Conservation (phyloP, 2,888 invertebrate species). For the Trachelus iudaicus region DNA sequence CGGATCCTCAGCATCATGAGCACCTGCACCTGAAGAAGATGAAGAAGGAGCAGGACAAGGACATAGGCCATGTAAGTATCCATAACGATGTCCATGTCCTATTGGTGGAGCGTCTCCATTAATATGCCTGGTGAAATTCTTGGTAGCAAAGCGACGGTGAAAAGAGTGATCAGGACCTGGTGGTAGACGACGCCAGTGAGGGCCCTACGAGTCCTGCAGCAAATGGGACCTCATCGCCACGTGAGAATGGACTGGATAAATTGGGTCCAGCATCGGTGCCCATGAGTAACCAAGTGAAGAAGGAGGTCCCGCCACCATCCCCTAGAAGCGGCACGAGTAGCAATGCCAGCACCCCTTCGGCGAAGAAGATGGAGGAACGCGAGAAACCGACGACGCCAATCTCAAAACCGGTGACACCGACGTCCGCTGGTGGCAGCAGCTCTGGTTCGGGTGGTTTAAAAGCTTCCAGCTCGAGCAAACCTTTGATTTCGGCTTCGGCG, state of each 20-base stretch:
- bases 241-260: conserved; percentile 88
- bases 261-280: conserved; percentile 65
- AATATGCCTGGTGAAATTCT: conserved; percentile 4
- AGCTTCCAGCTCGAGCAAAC: conserved; percentile 67
- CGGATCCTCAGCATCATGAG: conserved; percentile 74
- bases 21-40: conserved; percentile 80
- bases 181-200: conserved; percentile 95
- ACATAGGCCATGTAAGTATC: conserved; percentile 80
- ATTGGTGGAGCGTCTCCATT: not conserved
- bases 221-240: conserved; percentile 88
- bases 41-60: conserved; percentile 78
- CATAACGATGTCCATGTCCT: not conserved
- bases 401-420: conserved; percentile 90
- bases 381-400: conserved; percentile 93
- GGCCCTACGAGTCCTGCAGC: conserved; percentile 84
- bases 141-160: conserved; percentile 83
- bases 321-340: conserved; percentile 83
- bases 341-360: conserved; percentile 90
- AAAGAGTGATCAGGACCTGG: conserved; percentile 91
- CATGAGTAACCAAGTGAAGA: conserved; percentile 68
- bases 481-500: conserved; percentile 63
- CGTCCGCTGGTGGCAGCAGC: conserved; percentile 73
- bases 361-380: conserved; percentile 81
- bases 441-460: conserved; percentile 67
- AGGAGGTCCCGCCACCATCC: conserved; percentile 70